phyloP scores from a whole-genome alignment of 2,113 vertebrate genomes.

The Arizona elegans region DNA sequence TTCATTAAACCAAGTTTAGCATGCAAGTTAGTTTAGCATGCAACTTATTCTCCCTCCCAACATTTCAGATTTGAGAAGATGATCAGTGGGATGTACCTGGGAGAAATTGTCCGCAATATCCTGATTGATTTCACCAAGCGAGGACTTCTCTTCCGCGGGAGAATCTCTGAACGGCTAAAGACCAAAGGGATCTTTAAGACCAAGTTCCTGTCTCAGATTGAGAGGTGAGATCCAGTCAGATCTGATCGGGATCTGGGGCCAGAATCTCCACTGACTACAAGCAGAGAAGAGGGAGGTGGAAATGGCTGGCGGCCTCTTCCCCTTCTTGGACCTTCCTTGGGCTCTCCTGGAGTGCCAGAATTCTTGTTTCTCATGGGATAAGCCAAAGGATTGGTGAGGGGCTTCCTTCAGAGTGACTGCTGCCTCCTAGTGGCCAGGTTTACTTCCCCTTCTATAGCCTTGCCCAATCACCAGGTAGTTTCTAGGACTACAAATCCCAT shows the following conservation, averaged over 20 bases:
- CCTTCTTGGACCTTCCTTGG: neutral
- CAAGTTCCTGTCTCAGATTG: constrained; percentile 95
- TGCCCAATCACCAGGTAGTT: neutral
- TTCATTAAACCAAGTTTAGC: neutral
- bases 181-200: constrained; percentile 93
- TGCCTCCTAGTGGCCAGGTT: neutral
- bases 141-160: constrained; percentile 90
- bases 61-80: constrained; percentile 90
- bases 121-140: constrained; percentile 87
- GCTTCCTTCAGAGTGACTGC: neutral
- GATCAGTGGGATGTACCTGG: constrained; percentile 98
- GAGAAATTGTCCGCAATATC: constrained; percentile 92
- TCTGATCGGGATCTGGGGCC: neutral
- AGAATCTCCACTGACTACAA: neutral
- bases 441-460: neutral
- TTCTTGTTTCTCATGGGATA: neutral
- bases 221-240: constrained; percentile 87
- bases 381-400: neutral
- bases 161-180: constrained; percentile 91
- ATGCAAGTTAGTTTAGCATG: too few relatives aligned
- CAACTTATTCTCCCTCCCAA: neutral
- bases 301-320: neutral
- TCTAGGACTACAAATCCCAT: neutral
- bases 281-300: neutral
- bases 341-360: neutral